Evolutionary conservation across 2,113 vertebrate species (phyloP).

Genomic region (Oxygymnocypris stewartii): DNA sequence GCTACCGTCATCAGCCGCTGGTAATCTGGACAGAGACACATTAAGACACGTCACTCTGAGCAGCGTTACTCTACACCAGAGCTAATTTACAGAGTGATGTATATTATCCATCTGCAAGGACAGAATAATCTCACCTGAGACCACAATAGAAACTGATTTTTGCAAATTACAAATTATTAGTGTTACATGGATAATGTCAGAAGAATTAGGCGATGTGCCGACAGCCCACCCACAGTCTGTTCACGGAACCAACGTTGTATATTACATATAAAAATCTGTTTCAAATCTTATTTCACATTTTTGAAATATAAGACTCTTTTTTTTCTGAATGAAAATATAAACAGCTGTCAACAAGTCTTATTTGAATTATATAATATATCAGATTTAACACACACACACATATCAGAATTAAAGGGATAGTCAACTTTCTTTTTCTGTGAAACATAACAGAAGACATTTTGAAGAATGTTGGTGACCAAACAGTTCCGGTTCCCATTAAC

Average conservation of each 20-base stretch:
- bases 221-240: neutral
- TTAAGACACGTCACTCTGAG: neutral
- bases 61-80: neutral
- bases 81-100: neutral
- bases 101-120: neutral
- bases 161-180: neutral
- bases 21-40: slow-evolving; percentile 80
- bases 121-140: neutral
- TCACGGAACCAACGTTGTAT: too few species aligned
- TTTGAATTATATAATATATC: too few species aligned
- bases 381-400: neutral
- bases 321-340: too few species aligned
- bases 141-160: neutral
- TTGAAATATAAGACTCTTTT: too few species aligned
- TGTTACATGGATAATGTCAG: neutral
- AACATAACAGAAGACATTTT: too few species aligned
- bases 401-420: neutral
- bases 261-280: too few species aligned
- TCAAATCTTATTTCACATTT: too few species aligned
- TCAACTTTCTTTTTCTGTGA: too few species aligned
- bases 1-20: slow-evolving; percentile 96
- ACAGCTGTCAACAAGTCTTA: too few species aligned
- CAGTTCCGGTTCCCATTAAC: neutral
- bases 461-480: neutral
- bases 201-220: neutral